Base-by-base conservation (phyloP, 2,113 vertebrate species). In the Tragelaphus scriptus region DNA sequence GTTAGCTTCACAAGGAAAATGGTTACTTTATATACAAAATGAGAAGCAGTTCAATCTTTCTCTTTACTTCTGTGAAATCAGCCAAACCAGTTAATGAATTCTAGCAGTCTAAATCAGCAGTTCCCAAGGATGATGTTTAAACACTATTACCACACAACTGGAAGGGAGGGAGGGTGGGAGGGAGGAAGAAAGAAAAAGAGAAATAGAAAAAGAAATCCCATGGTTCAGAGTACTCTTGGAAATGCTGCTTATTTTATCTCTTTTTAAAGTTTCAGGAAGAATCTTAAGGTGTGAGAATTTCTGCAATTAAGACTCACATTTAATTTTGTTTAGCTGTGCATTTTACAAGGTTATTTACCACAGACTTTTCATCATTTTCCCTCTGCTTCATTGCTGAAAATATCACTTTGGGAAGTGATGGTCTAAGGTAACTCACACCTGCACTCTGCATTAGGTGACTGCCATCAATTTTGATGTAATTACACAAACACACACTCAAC, bases 41-140 rank as follows among this genome's bases (percentile, higher is more conserved):
- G 53, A n/a, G 71, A 91, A 84, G 19, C n/a, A 53, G 75, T 16
- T 94, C 14, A 94, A 85, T 90, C 53, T 80, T 91, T 92, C 30
- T 59, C 90, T 93, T 88, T 49, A 89, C 84, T 92, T 87, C 21
- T 75, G 47, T 65, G 61, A 95, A 95, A 94, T 91, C n/a, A 56
- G 30, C 16, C 61, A 95, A 85, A 59, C 15, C 51, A 79, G 26
- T 81, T 90, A 58, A 93, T 59, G 81, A 30, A 86, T 93, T 32
- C 88, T 84, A 89, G n/a, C 26, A 36, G 16, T 95, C 68, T 94
- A 93, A 79, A 87, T 80, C 23, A 63, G 47, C 90, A 79, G 92
- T 97, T 88, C 23, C 77, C 9, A 63, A 88, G 44, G 16, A 55
- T 85, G n/a, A 61, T 81, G 47, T 93, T 51, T 86, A 40, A 91